phyloP scores from a whole-genome alignment of 2,113 vertebrate genomes.

The Physeter macrocephalus region DNA sequence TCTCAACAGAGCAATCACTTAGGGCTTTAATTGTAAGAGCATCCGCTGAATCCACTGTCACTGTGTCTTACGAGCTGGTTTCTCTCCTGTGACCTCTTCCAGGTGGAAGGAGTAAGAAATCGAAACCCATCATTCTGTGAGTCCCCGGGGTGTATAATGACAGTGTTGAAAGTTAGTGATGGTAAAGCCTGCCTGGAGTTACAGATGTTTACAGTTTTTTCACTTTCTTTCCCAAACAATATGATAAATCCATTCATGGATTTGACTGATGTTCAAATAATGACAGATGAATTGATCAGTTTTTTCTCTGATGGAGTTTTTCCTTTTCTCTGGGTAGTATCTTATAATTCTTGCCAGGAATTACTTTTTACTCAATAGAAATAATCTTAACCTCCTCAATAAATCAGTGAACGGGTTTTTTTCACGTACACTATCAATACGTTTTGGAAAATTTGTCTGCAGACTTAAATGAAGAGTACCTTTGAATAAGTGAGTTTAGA shows the following conservation, averaged over 20 bases:
- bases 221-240: not conserved
- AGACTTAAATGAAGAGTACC: not conserved
- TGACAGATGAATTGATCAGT: not conserved
- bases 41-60: not conserved
- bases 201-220: not conserved
- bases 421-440: not conserved
- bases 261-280: not conserved
- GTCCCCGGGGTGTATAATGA: not conserved
- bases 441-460: not conserved
- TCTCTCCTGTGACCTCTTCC: not conserved
- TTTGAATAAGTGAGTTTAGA: not conserved
- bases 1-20: not conserved
- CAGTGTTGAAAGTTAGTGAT: not conserved
- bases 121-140: not conserved
- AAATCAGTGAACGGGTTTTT: not conserved
- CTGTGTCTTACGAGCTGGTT: not conserved
- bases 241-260: not conserved
- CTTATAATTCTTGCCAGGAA: not conserved
- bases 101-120: not conserved
- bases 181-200: not conserved
- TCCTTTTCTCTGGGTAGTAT: not conserved
- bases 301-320: not conserved
- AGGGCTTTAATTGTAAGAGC: not conserved
- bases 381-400: not conserved
- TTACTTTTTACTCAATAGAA: not conserved